Conservation (phyloP, 2,113 vertebrate species). For the Spilogale gracilis region DNA sequence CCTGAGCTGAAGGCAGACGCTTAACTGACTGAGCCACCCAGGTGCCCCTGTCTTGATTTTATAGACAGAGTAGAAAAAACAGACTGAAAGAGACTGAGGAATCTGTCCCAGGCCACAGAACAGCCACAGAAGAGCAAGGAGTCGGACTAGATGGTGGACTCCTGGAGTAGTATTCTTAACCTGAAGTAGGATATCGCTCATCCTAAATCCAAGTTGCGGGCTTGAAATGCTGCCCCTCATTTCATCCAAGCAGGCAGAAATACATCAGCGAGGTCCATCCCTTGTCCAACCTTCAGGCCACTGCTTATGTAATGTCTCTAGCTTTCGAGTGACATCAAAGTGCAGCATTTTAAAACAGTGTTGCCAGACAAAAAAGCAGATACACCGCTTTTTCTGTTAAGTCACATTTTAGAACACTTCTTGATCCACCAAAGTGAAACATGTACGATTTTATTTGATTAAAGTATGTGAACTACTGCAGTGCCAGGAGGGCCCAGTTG, state of each 20-base stretch:
- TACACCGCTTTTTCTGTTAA: not conserved
- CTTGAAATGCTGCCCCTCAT: not conserved
- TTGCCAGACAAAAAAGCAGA: not conserved
- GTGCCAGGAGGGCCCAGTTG: not conserved
- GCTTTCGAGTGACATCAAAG: not conserved
- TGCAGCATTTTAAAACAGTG: not conserved
- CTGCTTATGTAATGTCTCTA: not conserved
- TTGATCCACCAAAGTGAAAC: not conserved
- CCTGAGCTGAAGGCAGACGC: not conserved
- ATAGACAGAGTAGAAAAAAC: not conserved
- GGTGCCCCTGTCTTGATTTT: not conserved
- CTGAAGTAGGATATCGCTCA: not conserved
- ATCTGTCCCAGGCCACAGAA: not conserved
- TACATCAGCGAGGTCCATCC: fast-evolving
- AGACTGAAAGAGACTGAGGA: not conserved
- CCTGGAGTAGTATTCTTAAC: not conserved
- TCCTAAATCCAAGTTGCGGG: not conserved
- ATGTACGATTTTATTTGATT: not conserved
- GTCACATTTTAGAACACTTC: not conserved
- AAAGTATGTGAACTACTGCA: not conserved
- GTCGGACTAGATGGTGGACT: not conserved
- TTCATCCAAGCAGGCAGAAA: not conserved
- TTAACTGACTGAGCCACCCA: not conserved
- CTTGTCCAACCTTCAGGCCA: not conserved
- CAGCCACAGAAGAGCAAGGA: not conserved